phyloP scores from a whole-genome alignment of 2,113 vertebrate species.

The Alosa alosa region DNA sequence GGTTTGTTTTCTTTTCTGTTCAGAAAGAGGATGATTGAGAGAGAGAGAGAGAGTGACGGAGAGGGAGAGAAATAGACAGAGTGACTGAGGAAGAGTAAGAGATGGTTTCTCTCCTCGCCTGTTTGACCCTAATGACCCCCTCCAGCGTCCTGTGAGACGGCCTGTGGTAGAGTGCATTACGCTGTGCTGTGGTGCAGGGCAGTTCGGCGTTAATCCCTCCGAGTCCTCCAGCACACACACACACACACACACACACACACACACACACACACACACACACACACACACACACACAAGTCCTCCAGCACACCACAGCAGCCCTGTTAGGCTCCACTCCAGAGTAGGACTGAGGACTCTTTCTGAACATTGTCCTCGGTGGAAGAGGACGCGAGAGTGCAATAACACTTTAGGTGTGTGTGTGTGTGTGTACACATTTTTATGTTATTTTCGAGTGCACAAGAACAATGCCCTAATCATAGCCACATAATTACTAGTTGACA shows the following conservation, averaged over 20 bases:
- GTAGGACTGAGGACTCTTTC: no score
- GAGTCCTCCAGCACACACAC: no score
- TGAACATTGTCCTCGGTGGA: no score
- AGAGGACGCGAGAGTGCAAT: neutral
- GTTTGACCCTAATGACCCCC: neutral
- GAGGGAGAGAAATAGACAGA: neutral
- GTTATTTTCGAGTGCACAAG: neutral
- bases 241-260: no score
- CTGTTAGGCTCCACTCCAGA: no score
- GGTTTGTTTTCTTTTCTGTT: neutral
- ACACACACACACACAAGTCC: no score
- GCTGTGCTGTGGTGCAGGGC: neutral
- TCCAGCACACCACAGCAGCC: no score
- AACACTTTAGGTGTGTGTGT: neutral
- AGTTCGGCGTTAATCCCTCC: no score
- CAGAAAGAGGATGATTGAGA: neutral
- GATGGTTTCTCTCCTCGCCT: neutral
- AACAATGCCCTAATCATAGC: neutral
- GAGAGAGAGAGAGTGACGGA: conserved; percentile 16
- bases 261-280: no score
- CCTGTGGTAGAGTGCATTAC: neutral
- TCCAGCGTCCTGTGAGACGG: neutral
- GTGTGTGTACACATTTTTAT: neutral
- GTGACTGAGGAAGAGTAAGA: neutral
- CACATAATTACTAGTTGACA: neutral